Evolutionary conservation across 2,888 invertebrate species (phyloP).

Genomic region (Drosophila limbata): DNA sequence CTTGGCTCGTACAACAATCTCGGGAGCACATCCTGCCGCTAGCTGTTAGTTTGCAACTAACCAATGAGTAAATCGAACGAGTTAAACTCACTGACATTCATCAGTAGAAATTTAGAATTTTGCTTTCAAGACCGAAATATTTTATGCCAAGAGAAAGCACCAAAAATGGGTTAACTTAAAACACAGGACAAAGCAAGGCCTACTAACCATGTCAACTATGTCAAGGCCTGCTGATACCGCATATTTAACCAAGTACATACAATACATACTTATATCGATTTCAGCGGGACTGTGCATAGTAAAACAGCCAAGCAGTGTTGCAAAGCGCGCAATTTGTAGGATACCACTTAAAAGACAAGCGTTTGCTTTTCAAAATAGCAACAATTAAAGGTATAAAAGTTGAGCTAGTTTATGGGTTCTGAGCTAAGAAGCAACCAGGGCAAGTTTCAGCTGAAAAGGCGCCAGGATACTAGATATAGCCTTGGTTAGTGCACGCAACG

Average conservation of each 20-base stretch:
- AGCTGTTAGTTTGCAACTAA: constrained; percentile 1
- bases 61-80: background rate
- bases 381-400: background rate
- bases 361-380: background rate
- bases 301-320: background rate
- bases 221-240: constrained; percentile 6
- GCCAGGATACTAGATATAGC: constrained; percentile 16
- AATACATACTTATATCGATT: no score
- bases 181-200: constrained; percentile 26
- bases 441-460: background rate
- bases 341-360: background rate
- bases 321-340: constrained; percentile 1
- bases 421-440: background rate
- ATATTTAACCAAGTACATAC: background rate
- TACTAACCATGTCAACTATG: constrained; percentile 14
- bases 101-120: background rate
- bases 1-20: constrained; percentile 61
- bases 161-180: background rate
- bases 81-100: background rate
- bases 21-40: constrained; percentile 64
- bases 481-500: constrained; percentile 18
- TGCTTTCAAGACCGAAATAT: background rate
- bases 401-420: background rate
- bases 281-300: background rate
- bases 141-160: background rate